These are phyloP conservation scores for Mastacembelus armatus DNA, from an alignment of 2,797 vertebrate species.

Conservation along the genomic window DNA sequence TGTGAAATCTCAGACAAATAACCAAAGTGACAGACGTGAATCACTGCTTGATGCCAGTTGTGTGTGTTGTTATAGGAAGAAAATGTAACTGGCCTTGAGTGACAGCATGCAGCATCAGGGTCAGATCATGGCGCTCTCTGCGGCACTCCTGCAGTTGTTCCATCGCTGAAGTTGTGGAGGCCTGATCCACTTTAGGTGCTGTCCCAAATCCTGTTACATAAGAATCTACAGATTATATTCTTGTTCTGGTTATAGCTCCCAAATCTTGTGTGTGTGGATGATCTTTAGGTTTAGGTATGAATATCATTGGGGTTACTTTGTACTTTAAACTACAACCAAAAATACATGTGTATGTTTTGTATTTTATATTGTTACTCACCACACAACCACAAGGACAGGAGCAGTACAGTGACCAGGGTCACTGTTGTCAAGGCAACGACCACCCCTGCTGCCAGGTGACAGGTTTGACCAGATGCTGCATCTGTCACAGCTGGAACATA, in stretches of 20 bases:
- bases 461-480: background rate
- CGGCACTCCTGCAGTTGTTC: slow-evolving; percentile 39
- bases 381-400: slow-evolving; percentile 4
- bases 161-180: background rate
- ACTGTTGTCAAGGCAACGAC: background rate
- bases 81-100: slow-evolving; percentile 33
- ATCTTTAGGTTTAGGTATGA: too few species aligned
- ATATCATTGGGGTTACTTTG: too few species aligned
- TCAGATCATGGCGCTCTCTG: background rate
- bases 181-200: background rate
- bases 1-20: background rate
- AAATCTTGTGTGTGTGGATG: too few species aligned
- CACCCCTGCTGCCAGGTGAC: background rate
- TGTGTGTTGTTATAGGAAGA: background rate
- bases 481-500: background rate
- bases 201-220: background rate
- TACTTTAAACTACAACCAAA: too few species aligned
- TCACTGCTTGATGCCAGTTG: background rate
- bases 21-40: too few species aligned
- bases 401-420: slow-evolving; percentile 8
- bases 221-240: too few species aligned
- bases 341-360: too few species aligned
- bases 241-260: too few species aligned
- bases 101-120: slow-evolving; percentile 26
- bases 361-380: slow-evolving; percentile 30